Percentiles rank a stretch among this genome's conserved stretches.
Evolutionary conservation across 2,797 vertebrate genomes (phyloP).

Genomic region (Carcharodon carcharias): DNA sequence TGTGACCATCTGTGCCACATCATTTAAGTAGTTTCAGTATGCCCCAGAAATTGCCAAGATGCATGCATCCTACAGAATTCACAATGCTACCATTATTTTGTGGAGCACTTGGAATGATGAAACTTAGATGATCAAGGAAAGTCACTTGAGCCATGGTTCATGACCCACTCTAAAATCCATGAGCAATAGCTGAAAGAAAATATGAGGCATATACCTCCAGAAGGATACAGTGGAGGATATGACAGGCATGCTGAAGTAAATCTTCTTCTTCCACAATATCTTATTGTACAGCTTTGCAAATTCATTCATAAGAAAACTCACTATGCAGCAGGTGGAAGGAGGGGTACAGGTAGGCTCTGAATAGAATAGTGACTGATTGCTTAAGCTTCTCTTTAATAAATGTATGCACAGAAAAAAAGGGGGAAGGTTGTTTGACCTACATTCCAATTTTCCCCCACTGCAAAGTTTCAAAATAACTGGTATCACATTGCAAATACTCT

Average conservation of each 20-base stretch:
- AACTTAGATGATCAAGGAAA: not conserved
- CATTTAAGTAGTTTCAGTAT: not conserved
- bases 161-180: not conserved
- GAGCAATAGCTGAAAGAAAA: not conserved
- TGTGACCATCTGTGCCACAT: not conserved
- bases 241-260: not conserved
- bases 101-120: not conserved
- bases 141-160: not conserved
- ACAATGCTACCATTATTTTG: not conserved
- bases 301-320: not conserved
- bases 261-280: not conserved
- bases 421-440: not conserved
- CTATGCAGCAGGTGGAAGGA: not conserved
- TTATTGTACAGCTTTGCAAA: not conserved
- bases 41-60: not conserved
- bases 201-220: not conserved
- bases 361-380: not conserved
- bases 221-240: not conserved
- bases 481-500: not conserved
- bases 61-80: not conserved
- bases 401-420: not conserved
- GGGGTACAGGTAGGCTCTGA: not conserved
- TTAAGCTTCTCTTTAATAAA: not conserved
- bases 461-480: slow-evolving; percentile 6
- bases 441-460: not conserved